Evolutionary conservation across 2,113 vertebrate species (phyloP).

Genomic region (Arizona elegans): DNA sequence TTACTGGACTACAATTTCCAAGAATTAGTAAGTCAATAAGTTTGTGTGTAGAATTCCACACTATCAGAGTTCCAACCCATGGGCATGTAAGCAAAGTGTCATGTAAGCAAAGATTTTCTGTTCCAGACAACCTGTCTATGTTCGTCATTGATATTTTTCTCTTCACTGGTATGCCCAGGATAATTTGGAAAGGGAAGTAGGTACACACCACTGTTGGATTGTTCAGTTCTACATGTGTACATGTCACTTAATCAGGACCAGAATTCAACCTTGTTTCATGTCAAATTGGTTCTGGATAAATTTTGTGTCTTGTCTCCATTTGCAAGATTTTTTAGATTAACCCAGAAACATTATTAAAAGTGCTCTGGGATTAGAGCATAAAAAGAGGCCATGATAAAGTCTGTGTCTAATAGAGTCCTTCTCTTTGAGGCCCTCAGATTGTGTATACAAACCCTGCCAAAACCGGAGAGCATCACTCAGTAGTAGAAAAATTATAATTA

Average conservation of each 20-base stretch:
- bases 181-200: neutral
- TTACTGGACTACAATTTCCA: neutral
- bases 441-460: conserved; percentile 60
- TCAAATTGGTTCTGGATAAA: neutral
- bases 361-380: conserved; percentile 50
- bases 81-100: neutral
- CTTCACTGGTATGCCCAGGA: neutral
- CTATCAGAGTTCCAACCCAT: neutral
- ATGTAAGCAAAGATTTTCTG: neutral
- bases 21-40: neutral
- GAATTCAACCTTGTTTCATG: neutral
- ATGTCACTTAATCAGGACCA: neutral
- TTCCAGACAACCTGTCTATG: neutral
- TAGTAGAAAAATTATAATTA: conserved; percentile 67
- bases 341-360: conserved; percentile 46
- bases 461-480: conserved; percentile 53
- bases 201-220: neutral
- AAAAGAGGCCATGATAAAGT: conserved; percentile 40
- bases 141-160: neutral
- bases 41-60: neutral
- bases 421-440: neutral
- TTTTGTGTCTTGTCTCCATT: neutral
- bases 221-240: neutral
- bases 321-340: neutral
- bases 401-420: neutral